phyloP scores from a whole-genome alignment of 2,888 invertebrate species.

The Bombylius major region DNA sequence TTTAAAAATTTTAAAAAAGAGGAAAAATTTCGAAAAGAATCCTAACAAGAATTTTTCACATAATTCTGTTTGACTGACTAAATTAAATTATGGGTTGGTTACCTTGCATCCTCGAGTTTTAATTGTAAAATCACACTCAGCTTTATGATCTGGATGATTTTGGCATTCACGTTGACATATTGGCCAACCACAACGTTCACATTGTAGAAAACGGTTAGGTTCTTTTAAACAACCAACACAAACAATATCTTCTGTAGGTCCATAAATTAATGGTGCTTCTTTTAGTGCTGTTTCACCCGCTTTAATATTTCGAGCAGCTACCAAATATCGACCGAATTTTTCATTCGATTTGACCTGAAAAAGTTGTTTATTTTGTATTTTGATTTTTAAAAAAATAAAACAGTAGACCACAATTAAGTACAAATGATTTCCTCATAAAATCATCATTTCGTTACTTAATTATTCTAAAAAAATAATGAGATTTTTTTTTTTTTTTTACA shows the following conservation, averaged over 20 bases:
- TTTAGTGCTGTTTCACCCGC: slow-evolving; percentile 60
- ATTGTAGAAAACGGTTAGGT: slow-evolving; percentile 39
- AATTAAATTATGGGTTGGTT: slow-evolving; percentile 4
- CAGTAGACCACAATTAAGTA: too few relatives aligned
- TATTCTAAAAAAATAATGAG: too few relatives aligned
- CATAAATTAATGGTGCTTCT: slow-evolving; percentile 55
- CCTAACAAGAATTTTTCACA: too few relatives aligned
- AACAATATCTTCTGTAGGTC: slow-evolving; percentile 53
- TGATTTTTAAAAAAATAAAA: too few relatives aligned
- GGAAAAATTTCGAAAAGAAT: too few relatives aligned
- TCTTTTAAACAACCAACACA: slow-evolving; percentile 32
- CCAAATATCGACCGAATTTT: slow-evolving; percentile 52
- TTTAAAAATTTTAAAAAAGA: too few relatives aligned
- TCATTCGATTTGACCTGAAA: slow-evolving; percentile 44
- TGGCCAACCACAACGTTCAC: slow-evolving; percentile 69
- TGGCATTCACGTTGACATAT: slow-evolving; percentile 57
- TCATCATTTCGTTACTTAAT: too few relatives aligned
- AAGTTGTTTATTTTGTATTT: too few relatives aligned
- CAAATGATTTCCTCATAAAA: too few relatives aligned
- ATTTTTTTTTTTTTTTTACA: slow-evolving; percentile 32
- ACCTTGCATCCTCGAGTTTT: slow-evolving; percentile 49
- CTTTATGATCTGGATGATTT: slow-evolving; percentile 45
- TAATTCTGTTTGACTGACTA: too few relatives aligned
- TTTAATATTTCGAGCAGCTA: slow-evolving; percentile 56
- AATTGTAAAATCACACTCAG: slow-evolving; percentile 58